Percentiles rank a stretch among this genome's conserved stretches.
These are phyloP conservation scores for Sebastiscus tertius DNA, from an alignment of 2,797 vertebrate species.

Conservation along the genomic window DNA sequence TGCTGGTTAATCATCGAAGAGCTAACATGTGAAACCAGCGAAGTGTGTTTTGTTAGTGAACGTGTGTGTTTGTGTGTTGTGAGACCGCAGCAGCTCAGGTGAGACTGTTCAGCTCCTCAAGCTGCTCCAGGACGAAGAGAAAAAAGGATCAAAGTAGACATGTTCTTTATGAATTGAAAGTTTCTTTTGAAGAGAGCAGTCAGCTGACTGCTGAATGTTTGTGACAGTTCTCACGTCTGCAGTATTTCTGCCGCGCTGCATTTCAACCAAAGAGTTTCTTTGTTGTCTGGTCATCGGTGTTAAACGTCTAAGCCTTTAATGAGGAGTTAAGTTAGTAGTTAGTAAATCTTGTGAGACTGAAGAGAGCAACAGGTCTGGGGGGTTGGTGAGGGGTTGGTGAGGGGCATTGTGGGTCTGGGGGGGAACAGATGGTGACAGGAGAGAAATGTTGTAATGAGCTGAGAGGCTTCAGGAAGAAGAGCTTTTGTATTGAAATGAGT, in stretches of 20 bases:
- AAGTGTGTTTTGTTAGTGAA: not conserved
- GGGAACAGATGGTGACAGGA: slow-evolving; percentile 63
- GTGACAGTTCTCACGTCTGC: not conserved
- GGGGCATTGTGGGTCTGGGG: slow-evolving; percentile 14
- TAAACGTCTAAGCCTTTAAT: slow-evolving; percentile 12
- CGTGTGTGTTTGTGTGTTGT: not conserved
- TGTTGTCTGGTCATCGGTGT: not conserved
- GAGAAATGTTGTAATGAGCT: slow-evolving; percentile 37
- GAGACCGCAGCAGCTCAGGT: not conserved
- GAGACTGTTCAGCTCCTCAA: not conserved
- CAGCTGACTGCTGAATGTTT: not conserved
- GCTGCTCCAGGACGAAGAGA: not conserved
- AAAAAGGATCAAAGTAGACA: not conserved
- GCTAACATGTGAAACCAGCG: not conserved
- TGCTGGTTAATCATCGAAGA: not conserved
- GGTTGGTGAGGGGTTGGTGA: not conserved
- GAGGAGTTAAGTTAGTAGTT: slow-evolving; percentile 8
- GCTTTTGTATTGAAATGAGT: slow-evolving; percentile 56
- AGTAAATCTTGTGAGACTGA: slow-evolving; percentile 15
- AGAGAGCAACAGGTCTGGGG: slow-evolving; percentile 48
- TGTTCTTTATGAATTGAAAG: not conserved
- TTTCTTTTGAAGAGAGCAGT: not conserved
- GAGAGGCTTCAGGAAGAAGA: slow-evolving; percentile 30
- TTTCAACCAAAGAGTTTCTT: not conserved
- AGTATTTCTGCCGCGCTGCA: rapidly evolving